A percentile compares a stretch with the other conserved stretches of the same genome.
Evolutionary conservation across 2,113 vertebrate species (phyloP).

Genomic region (Trichechus manatus): DNA sequence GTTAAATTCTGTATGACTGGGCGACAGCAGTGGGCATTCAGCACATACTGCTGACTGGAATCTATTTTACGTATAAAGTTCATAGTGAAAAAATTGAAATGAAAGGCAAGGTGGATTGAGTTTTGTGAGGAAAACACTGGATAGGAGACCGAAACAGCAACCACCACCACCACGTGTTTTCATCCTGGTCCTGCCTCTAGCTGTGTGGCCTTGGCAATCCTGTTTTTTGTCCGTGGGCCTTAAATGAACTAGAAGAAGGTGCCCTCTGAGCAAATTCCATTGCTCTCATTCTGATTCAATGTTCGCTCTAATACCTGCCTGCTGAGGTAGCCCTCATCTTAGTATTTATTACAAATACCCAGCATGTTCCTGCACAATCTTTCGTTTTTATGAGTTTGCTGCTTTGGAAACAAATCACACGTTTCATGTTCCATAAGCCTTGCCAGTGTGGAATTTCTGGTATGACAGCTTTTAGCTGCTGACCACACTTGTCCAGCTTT

Average conservation of each 20-base stretch:
- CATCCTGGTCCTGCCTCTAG: background rate
- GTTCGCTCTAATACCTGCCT: background rate
- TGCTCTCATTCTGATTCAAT: background rate
- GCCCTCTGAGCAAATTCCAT: background rate
- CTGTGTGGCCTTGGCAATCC: background rate
- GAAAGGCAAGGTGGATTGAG: background rate
- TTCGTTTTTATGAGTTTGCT: slow-evolving; percentile 71
- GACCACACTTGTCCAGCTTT: slow-evolving; percentile 74
- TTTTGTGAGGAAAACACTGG: background rate
- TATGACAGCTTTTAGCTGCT: slow-evolving; percentile 77
- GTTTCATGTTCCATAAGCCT: slow-evolving; percentile 57
- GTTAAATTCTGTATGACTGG: background rate
- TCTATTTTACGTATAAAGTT: background rate
- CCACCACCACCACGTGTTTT: background rate
- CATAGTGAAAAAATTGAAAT: background rate
- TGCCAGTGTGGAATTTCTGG: slow-evolving; percentile 81
- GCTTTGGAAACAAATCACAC: slow-evolving; percentile 75
- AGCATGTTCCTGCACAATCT: slow-evolving; percentile 74
- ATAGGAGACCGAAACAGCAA: background rate
- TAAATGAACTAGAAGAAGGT: background rate
- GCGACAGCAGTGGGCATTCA: background rate
- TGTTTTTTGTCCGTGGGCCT: background rate
- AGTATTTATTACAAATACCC: background rate
- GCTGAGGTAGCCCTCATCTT: background rate
- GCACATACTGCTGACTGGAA: background rate